Evolutionary conservation across 1,140 invertebrate species (phyloP).

Genomic region (Lordiphosa stackelbergi): DNA sequence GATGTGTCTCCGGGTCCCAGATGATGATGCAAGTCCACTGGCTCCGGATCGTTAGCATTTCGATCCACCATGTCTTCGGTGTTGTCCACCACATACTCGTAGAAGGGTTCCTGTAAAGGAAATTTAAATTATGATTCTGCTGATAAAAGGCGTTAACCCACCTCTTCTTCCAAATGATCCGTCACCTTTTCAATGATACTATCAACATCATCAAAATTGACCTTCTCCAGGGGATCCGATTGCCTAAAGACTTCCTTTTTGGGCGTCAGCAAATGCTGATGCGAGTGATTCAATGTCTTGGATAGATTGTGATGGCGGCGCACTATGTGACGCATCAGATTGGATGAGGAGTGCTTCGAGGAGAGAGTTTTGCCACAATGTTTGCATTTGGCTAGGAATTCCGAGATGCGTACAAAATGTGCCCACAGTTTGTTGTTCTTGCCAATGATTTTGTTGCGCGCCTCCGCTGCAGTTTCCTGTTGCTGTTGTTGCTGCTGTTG

Average conservation of each 20-base stretch:
- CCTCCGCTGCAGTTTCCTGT: slow-evolving; percentile 30
- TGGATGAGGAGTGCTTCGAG: slow-evolving; percentile 63
- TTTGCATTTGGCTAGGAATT: slow-evolving; percentile 65
- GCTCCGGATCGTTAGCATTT: slow-evolving; percentile 33
- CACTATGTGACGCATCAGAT: slow-evolving; percentile 64
- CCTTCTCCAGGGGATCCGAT: slow-evolving; percentile 55
- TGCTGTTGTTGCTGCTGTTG: slow-evolving; percentile 4
- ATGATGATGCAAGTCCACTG: slow-evolving; percentile 26
- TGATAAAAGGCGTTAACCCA: not conserved
- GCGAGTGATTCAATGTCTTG: slow-evolving; percentile 52
- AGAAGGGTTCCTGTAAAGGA: slow-evolving; percentile 58
- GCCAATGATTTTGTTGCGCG: slow-evolving; percentile 59
- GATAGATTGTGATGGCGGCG: slow-evolving; percentile 57
- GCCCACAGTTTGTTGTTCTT: slow-evolving; percentile 68
- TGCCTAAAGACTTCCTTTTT: slow-evolving; percentile 37
- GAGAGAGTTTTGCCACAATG: slow-evolving; percentile 63
- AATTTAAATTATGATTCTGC: slow-evolving; percentile 15
- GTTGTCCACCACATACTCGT: slow-evolving; percentile 61
- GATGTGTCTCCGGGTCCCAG: slow-evolving; percentile 29
- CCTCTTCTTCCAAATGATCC: slow-evolving; percentile 60
- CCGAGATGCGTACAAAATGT: slow-evolving; percentile 60
- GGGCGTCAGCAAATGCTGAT: slow-evolving; percentile 49
- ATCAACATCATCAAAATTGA: slow-evolving; percentile 63
- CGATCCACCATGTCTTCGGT: slow-evolving; percentile 41
- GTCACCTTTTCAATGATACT: slow-evolving; percentile 65